Evolutionary conservation across 2,797 vertebrate species (phyloP), one percentile per base, ranked within the genome.

Genomic region (Clangula hyemalis): DNA sequence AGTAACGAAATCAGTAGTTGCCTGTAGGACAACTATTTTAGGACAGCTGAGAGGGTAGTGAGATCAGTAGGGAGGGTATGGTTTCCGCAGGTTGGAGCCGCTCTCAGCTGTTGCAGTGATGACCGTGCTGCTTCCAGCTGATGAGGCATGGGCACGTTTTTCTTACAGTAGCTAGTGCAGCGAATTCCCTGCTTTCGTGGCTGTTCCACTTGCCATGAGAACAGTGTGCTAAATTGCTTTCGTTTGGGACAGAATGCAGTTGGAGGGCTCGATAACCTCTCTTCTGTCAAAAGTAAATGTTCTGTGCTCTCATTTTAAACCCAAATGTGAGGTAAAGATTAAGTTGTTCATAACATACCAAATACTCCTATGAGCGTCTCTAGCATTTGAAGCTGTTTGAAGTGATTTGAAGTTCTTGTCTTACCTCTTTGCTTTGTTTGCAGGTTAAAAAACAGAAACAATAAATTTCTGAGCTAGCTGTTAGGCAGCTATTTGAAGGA

Each of bases 401-500:
- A 38, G 10, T 54, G 24, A 16, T 84, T 78, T 62, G 14, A 68
- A 62, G 43, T 88, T 86, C 21, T 80, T 71, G 8, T 80, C 61
- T 88, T 87, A 34, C 30, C 24, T 66, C 32, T 85, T 53, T 28
- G 51, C 51, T 53, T 53, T 53, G 51, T 28, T 53, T 17, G 14
- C 51, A 53, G 51, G 51, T 53, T 53, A 28, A 53, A 53, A 53
- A 53, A 28, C 17, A 53, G 71, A 88, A 73, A 20, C 66, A 20
- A 36, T 79, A 57, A 89, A 57, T 45, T 64, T 41, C 79, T 0
- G 3, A 65, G n/a, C 43, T 82, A 66, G 73, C 53, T 76, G 38
- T 73, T 84, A 74, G 77, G 68, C 34, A 70, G 24, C 53, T 45
- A 62, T 85, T 87, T 87, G n/a, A 90, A 94, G 36, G 70, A 60